Conservation (phyloP, 2,113 vertebrate genomes). For the Sorex araneus region DNA sequence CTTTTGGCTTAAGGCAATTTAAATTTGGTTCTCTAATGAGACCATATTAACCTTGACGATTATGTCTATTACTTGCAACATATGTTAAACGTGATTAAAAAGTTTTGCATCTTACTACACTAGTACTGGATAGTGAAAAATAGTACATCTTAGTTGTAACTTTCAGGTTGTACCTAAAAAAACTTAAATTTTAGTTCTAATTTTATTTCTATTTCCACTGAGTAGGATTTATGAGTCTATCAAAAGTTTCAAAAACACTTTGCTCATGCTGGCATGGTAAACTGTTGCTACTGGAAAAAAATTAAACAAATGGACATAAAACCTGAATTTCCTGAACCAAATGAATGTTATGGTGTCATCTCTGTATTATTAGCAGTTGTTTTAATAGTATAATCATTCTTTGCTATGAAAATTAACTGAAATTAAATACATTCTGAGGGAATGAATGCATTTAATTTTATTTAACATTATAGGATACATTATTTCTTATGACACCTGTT, state of each 20-base stretch:
- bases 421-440: neutral
- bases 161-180: conserved; percentile 19
- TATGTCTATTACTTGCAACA: neutral
- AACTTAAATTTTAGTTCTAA: conserved; percentile 65
- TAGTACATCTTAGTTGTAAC: neutral
- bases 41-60: conserved; percentile 30
- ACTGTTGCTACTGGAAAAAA: conserved; percentile 56
- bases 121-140: neutral
- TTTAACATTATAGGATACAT: neutral
- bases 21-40: conserved; percentile 41
- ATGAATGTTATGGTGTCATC: neutral
- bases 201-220: conserved; percentile 61
- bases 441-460: neutral
- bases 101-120: neutral
- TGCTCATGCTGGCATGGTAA: conserved; percentile 62
- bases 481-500: neutral
- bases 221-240: conserved; percentile 30
- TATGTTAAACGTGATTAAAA: conserved; percentile 36
- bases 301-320: neutral
- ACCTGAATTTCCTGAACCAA: conserved; percentile 24
- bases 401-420: conserved; percentile 13
- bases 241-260: conserved; percentile 65
- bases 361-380: neutral
- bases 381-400: conserved; percentile 41
- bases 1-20: conserved; percentile 6